Percentiles rank a stretch among this genome's conserved stretches.
Evolutionary conservation across 2,888 invertebrate genomes (phyloP).

Genomic region (Parasteatoda lunata): DNA sequence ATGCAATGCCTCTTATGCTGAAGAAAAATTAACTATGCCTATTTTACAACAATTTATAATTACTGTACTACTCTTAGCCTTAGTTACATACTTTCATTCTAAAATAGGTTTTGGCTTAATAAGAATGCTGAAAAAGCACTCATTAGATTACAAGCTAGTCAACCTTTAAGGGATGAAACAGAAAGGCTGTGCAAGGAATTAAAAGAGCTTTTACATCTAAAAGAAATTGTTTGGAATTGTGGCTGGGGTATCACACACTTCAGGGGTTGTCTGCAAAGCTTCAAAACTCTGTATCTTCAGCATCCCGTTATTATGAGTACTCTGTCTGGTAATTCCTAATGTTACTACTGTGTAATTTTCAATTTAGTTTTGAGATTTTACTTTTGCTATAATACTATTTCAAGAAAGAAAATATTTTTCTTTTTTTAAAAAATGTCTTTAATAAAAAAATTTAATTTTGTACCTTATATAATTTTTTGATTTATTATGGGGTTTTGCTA

Average conservation of each 20-base stretch:
- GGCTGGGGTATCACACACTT: conserved; percentile 81
- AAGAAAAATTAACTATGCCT: no score
- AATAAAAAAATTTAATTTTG: not conserved
- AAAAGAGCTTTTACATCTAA: conserved; percentile 78
- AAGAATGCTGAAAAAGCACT: conserved; percentile 82
- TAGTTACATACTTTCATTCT: not conserved
- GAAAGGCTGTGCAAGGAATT: conserved; percentile 80
- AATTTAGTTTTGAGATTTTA: no score
- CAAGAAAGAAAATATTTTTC: not conserved
- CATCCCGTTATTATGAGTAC: conserved; percentile 83
- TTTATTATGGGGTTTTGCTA: not conserved
- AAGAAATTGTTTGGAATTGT: conserved; percentile 78
- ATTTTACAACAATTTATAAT: no score
- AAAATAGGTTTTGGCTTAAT: conserved; percentile 79
- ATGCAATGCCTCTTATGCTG: no score
- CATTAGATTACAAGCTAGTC: conserved; percentile 80
- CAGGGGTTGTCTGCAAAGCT: conserved; percentile 90
- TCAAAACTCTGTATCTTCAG: conserved; percentile 84
- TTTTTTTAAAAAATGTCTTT: conserved; percentile 1
- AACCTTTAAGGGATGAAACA: conserved; percentile 85
- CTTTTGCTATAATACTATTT: no score
- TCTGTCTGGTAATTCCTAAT: conserved; percentile 75
- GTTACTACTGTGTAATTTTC: no score
- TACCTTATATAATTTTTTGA: not conserved
- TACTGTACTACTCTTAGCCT: no score